phyloP scores from a whole-genome alignment of 2,888 invertebrate genomes.

The Branchellion lobata region DNA sequence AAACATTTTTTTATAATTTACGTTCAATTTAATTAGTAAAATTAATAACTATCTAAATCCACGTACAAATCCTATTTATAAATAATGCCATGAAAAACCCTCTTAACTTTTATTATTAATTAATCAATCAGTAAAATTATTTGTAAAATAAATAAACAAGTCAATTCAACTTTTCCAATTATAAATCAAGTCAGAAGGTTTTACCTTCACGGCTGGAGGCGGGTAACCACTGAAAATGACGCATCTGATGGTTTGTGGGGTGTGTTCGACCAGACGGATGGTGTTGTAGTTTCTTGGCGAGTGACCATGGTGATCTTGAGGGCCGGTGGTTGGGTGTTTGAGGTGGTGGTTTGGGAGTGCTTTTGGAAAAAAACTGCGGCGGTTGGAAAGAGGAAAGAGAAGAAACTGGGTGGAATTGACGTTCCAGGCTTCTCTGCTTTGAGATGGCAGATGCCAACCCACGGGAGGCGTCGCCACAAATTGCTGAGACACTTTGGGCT shows the following conservation, averaged over 20 bases:
- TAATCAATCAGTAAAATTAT: too few species aligned
- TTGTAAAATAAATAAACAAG: too few species aligned
- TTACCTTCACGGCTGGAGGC: constrained; percentile 18
- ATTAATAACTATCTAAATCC: too few species aligned
- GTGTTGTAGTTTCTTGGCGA: neutral
- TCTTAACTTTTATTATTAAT: too few species aligned
- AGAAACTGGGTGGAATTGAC: neutral
- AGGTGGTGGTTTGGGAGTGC: neutral
- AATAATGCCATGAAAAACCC: too few species aligned
- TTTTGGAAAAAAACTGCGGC: too few species aligned
- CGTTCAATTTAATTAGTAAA: too few species aligned
- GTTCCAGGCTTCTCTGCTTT: neutral
- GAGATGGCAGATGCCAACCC: neutral
- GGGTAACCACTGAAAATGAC: constrained; percentile 35
- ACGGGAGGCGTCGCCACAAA: neutral
- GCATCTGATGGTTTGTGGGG: constrained; percentile 10
- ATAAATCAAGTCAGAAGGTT: too few species aligned
- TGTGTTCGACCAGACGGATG: neutral
- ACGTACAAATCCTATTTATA: too few species aligned
- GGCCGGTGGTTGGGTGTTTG: neutral
- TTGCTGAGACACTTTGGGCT: neutral
- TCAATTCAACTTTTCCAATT: too few species aligned
- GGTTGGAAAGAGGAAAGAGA: neutral
- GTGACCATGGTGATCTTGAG: neutral
- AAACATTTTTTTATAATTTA: too few species aligned